Conservation (phyloP, 2,797 vertebrate genomes). For the Chaetodon trifasciatus region DNA sequence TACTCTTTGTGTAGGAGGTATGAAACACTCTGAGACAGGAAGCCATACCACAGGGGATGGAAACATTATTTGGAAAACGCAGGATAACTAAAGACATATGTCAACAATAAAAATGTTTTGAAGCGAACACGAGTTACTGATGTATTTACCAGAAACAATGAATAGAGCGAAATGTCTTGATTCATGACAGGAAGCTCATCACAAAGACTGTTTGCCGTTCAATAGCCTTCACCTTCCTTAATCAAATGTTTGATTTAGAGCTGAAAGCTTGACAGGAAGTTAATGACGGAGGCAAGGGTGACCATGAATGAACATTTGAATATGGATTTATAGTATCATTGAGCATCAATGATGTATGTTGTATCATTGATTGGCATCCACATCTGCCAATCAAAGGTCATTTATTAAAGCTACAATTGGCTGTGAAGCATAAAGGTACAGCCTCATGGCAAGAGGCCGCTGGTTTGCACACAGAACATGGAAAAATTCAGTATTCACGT, state of each 20-base stretch:
- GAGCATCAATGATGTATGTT: too few species aligned
- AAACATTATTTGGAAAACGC: neutral
- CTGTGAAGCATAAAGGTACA: neutral
- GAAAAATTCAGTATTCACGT: neutral
- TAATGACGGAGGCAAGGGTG: neutral
- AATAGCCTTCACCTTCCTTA: constrained; percentile 6
- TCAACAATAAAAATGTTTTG: constrained; percentile 34
- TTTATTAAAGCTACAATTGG: constrained; percentile 9
- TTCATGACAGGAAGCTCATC: constrained; percentile 14
- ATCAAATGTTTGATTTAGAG: constrained; percentile 19
- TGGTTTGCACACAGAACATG: neutral
- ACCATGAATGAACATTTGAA: constrained; percentile 7
- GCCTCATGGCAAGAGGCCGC: neutral
- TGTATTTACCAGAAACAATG: constrained; percentile 35
- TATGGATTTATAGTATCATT: constrained; percentile 12
- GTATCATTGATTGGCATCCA: constrained; percentile 12
- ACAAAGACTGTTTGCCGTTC: neutral
- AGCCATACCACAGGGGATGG: neutral
- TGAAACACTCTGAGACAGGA: constrained; percentile 1
- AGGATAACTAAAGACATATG: constrained; percentile 22
- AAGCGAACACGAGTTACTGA: constrained; percentile 21
- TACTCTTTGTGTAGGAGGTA: neutral
- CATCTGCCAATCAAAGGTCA: constrained; percentile 1
- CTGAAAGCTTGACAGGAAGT: neutral
- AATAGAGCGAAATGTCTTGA: constrained; percentile 15